Conservation (phyloP, 1,140 invertebrate species). For the Chionoecetes opilio region DNA sequence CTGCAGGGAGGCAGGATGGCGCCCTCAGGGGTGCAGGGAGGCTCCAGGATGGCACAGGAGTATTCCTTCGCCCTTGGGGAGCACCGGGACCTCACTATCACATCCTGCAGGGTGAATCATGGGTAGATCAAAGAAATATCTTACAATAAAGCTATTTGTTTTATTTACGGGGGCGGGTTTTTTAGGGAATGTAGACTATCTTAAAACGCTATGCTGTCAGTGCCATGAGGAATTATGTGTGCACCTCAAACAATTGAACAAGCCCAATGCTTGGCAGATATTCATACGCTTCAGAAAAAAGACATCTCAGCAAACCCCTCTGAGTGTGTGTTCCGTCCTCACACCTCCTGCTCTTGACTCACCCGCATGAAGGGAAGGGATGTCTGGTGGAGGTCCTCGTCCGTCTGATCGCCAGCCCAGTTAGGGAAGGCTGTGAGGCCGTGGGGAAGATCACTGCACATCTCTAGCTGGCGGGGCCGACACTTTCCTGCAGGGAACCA, state of each 20-base stretch:
- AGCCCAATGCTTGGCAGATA: too few species aligned
- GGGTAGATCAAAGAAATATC: background rate
- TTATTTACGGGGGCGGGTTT: too few species aligned
- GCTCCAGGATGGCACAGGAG: constrained; percentile 87
- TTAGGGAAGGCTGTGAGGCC: constrained; percentile 64
- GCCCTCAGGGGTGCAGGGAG: constrained; percentile 87
- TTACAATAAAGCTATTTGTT: too few species aligned
- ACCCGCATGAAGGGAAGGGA: constrained; percentile 81
- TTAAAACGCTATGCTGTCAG: too few species aligned
- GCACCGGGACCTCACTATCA: constrained; percentile 87
- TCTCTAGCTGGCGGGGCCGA: constrained; percentile 57
- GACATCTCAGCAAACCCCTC: too few species aligned
- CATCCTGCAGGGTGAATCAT: constrained; percentile 81
- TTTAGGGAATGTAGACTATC: too few species aligned
- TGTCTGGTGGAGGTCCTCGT: constrained; percentile 42
- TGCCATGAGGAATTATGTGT: too few species aligned
- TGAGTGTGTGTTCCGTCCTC: too few species aligned
- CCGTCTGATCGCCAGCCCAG: constrained; percentile 67
- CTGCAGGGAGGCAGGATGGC: constrained; percentile 87
- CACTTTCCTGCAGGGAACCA: constrained; percentile 2
- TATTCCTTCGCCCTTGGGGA: constrained; percentile 87
- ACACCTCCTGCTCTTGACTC: background rate
- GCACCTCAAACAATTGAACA: too few species aligned
- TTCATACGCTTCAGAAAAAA: too few species aligned
- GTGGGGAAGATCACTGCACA: constrained; percentile 61